These are phyloP conservation scores for Trematomus loennbergii DNA, from an alignment of 2,113 vertebrate species.

Conservation along the genomic window DNA sequence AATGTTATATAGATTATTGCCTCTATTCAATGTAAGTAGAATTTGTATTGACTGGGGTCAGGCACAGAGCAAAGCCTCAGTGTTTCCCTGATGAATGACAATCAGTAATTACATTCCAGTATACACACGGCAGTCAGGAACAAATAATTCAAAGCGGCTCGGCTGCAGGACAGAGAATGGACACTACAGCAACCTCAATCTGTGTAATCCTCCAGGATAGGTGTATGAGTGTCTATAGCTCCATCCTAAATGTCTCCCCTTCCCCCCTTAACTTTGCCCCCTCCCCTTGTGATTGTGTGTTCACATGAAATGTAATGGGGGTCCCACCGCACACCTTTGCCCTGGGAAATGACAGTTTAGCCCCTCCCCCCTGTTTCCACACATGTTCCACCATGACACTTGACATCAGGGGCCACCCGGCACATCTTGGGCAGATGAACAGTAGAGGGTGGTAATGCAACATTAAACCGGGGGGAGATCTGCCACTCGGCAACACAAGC, in stretches of 20 bases:
- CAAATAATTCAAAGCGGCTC: background rate
- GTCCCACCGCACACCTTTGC: slow-evolving; percentile 28
- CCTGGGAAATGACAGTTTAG: slow-evolving; percentile 12
- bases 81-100: background rate
- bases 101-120: background rate
- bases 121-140: background rate
- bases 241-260: background rate
- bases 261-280: slow-evolving; percentile 10
- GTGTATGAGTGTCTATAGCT: background rate
- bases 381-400: slow-evolving; percentile 37
- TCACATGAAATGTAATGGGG: slow-evolving; percentile 35
- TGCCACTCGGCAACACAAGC: slow-evolving; percentile 3
- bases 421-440: slow-evolving; percentile 66
- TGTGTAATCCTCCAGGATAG: slow-evolving; percentile 1
- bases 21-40: background rate
- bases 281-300: slow-evolving; percentile 27
- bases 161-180: background rate
- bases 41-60: background rate
- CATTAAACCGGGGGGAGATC: slow-evolving; percentile 43
- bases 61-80: background rate
- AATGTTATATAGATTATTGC: no score
- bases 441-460: slow-evolving; percentile 76
- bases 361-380: background rate
- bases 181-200: background rate
- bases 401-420: slow-evolving; percentile 50